A percentile compares a stretch with the other conserved stretches of the same genome.
Evolutionary conservation across 2,888 invertebrate species (phyloP).

Genomic region (Therioaphis trifolii): DNA sequence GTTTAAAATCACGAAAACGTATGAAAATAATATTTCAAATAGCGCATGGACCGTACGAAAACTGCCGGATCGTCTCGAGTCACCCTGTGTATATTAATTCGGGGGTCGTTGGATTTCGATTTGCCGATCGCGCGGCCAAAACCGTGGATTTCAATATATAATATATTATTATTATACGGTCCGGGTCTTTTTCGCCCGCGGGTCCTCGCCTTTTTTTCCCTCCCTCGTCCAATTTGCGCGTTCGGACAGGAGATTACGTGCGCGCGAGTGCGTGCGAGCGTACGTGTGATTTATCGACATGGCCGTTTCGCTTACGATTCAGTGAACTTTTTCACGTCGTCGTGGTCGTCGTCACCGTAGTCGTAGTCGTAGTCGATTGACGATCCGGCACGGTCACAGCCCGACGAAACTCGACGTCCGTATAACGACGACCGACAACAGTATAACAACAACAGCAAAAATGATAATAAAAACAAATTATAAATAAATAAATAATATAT

Average conservation of each 20-base stretch:
- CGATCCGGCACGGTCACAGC: background rate
- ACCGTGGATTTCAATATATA: constrained; percentile 25
- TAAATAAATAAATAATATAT: no score
- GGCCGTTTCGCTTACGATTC: background rate
- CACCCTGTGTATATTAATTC: no score
- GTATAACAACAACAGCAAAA: no score
- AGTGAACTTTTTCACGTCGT: background rate
- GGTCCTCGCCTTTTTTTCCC: background rate
- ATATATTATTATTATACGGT: background rate
- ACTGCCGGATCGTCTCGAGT: background rate
- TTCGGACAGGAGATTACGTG: constrained; percentile 44
- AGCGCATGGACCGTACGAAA: no score
- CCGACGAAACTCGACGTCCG: background rate
- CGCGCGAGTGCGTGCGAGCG: background rate
- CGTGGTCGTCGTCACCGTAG: background rate
- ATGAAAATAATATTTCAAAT: no score
- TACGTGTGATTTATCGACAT: constrained; percentile 40
- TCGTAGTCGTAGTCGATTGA: background rate
- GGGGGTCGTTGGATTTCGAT: background rate
- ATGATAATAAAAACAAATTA: no score
- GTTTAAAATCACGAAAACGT: no score
- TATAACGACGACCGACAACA: background rate
- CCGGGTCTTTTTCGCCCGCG: background rate
- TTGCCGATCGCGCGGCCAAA: background rate
- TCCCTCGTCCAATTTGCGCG: constrained; percentile 30